Evolutionary conservation across 2,888 invertebrate genomes (phyloP).

Genomic region (Synanthedon vespiformis): DNA sequence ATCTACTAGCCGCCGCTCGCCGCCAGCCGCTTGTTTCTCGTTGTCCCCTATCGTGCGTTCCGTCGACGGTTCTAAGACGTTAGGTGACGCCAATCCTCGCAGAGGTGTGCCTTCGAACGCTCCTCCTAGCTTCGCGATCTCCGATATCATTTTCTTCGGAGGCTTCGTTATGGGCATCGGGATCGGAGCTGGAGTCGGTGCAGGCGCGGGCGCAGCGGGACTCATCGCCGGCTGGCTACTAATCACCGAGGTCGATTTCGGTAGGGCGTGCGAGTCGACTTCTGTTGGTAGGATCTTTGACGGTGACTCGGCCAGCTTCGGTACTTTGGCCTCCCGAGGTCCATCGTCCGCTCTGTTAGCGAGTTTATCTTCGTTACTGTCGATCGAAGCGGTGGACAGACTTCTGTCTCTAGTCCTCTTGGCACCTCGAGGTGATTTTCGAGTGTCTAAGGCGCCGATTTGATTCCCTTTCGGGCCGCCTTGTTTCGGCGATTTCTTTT

Average conservation of each 20-base stretch:
- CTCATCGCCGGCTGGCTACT: conserved; percentile 7
- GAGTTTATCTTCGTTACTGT: conserved; percentile 71
- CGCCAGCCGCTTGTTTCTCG: conserved; percentile 9
- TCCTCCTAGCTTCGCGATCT: conserved; percentile 49
- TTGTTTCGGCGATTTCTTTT: conserved; percentile 70
- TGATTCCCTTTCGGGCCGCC: conserved; percentile 36
- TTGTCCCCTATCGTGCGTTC: conserved; percentile 7
- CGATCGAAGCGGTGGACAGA: conserved; percentile 74
- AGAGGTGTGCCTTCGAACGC: conserved; percentile 31
- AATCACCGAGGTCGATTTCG: conserved; percentile 16
- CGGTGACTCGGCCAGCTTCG: conserved; percentile 28
- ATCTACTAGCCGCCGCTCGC: conserved; percentile 18
- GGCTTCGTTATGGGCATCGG: conserved; percentile 51
- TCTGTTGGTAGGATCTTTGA: conserved; percentile 13
- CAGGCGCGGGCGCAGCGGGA: conserved; percentile 4
- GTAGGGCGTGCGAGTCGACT: conserved; percentile 8
- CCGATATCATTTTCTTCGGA: conserved; percentile 58
- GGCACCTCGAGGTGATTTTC: conserved; percentile 75
- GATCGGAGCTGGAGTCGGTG: conserved; percentile 12
- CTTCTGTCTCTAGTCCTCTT: conserved; percentile 74
- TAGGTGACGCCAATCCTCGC: conserved; percentile 10
- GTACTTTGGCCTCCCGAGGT: conserved; percentile 31
- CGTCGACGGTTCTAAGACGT: conserved; percentile 5
- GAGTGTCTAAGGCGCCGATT: conserved; percentile 32
- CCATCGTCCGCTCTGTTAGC: conserved; percentile 33